These are phyloP conservation scores for Toxostoma redivivum DNA, from an alignment of 2,113 vertebrate genomes.

Conservation along the genomic window DNA sequence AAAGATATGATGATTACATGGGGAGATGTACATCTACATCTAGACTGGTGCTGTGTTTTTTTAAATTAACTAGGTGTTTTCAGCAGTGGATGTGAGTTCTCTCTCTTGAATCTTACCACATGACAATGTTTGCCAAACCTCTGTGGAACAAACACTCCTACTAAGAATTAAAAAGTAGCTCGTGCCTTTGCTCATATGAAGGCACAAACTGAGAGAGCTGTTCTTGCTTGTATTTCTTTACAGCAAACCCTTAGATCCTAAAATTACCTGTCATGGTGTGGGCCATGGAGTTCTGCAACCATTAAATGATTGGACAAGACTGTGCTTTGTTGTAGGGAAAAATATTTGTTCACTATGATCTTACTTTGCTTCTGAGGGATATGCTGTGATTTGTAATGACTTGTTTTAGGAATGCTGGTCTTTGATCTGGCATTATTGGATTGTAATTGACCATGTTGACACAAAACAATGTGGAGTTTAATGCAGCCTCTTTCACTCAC, in stretches of 20 bases:
- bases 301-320: neutral
- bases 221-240: neutral
- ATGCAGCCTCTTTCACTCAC: neutral
- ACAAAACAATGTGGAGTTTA: neutral
- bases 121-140: neutral
- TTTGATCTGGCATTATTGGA: neutral
- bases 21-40: neutral
- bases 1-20: neutral
- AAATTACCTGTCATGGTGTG: neutral
- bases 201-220: neutral
- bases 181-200: neutral
- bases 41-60: neutral
- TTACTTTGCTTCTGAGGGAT: neutral
- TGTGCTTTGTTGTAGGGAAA: neutral
- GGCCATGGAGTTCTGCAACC: neutral
- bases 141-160: neutral
- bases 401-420: neutral
- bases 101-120: neutral
- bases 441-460: neutral
- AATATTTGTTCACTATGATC: neutral
- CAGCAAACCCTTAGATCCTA: neutral
- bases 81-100: neutral
- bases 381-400: neutral
- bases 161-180: neutral
- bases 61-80: neutral